Percentiles rank a stretch among this genome's conserved stretches.
Conservation (phyloP, 2,888 invertebrate genomes). For the Artemia sinica region DNA sequence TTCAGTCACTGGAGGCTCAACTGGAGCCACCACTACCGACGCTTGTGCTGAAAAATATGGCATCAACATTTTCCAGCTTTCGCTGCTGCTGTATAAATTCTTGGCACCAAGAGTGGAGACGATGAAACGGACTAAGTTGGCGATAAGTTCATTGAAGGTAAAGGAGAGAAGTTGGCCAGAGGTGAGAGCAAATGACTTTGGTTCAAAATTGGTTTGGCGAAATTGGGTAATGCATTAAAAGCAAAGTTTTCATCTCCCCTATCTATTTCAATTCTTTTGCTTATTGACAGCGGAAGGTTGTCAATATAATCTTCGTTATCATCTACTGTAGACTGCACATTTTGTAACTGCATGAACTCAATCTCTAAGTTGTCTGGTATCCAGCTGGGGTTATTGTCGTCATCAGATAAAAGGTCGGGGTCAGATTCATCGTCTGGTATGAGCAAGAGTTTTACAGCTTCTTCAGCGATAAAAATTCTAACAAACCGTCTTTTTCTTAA, state of each 20-base stretch:
- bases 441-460: background rate
- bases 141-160: no score
- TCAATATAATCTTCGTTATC: background rate
- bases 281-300: conserved; percentile 7
- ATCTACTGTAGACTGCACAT: no score
- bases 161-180: no score
- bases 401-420: background rate
- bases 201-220: background rate
- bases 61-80: background rate
- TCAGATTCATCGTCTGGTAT: background rate
- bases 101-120: no score
- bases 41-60: background rate
- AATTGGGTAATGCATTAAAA: background rate
- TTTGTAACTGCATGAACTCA: background rate
- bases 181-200: conserved; percentile 9
- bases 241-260: background rate
- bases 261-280: background rate
- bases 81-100: no score
- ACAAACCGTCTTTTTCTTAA: background rate
- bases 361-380: background rate
- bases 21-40: background rate
- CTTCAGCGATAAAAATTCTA: background rate
- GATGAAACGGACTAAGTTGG: no score
- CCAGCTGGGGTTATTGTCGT: background rate
- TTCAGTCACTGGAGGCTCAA: background rate